Evolutionary conservation across 2,113 vertebrate species (phyloP).

Genomic region (Platichthys flesus): DNA sequence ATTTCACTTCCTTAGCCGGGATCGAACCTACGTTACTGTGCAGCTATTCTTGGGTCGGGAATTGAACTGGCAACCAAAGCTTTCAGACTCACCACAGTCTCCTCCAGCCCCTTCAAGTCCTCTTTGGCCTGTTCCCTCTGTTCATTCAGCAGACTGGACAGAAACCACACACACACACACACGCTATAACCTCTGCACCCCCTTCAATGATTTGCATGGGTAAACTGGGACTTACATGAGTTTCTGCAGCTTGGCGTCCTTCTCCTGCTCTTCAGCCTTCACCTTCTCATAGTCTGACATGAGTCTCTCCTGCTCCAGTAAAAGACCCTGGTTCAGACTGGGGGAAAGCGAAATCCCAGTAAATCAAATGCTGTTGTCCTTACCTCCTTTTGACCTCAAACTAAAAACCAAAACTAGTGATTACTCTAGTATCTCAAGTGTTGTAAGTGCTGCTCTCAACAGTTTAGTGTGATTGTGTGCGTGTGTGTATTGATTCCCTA

Average conservation of each 20-base stretch:
- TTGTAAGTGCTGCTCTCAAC: background rate
- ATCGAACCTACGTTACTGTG: no score
- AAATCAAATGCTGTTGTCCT: no score
- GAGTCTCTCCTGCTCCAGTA: constrained; percentile 91
- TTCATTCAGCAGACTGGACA: constrained; percentile 88
- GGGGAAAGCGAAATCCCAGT: background rate
- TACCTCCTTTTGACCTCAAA: no score
- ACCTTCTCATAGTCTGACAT: constrained; percentile 91
- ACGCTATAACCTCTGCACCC: background rate
- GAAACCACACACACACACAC: background rate
- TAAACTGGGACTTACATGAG: constrained; percentile 40
- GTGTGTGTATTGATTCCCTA: constrained; percentile 65
- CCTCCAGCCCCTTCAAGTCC: constrained; percentile 93
- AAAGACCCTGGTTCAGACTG: constrained; percentile 92
- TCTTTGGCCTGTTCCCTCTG: constrained; percentile 92
- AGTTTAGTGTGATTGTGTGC: background rate
- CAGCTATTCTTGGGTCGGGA: no score
- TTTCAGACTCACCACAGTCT: constrained; percentile 89
- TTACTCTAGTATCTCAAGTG: no score
- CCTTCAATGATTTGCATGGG: no score
- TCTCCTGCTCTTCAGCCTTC: constrained; percentile 90
- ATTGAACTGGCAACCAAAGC: no score
- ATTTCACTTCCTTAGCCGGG: no score
- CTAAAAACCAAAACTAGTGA: no score
- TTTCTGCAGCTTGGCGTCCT: constrained; percentile 88